Evolutionary conservation across 2,888 invertebrate species (phyloP), one percentile per base, ranked within the genome.

Genomic region (Neuroscelio doddi): DNA sequence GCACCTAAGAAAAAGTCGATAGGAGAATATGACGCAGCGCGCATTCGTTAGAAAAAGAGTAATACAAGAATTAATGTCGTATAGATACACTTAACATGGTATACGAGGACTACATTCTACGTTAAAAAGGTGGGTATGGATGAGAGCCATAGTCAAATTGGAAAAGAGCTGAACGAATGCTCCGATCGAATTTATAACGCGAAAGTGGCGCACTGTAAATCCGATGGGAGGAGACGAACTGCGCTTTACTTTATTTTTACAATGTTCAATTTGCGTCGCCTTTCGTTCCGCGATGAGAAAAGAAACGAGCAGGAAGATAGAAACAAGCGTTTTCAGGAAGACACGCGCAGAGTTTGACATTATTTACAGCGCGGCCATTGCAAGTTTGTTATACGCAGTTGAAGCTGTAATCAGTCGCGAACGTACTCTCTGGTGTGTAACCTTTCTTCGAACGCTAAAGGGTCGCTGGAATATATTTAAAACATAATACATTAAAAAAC

Each of bases 71-170:
- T 47, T 49, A 64, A 46, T 56, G 55, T 67, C 61, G 55, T 69
- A 73, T 59, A 64, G 36, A 66, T 70, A 71, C 70, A 75, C 69
- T 68, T 70, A 71, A 73, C 74, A 73, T 66, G 62, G 67, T 72
- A 58, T 73, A 69, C 64, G 68, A 68, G 62, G 52, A 57, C 59
- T 69, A 73, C 42, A 66, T 39, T 64, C 64, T 69, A 69, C 61
- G 44, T 63, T 52, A 30, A 56, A 29, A 65, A 64, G 58, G 56
- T 59, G 51, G 55, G 42, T 49, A 58, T 55, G 52, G 45, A 34
- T 42, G 45, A 42, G 32, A 32, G 42, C 12, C 15, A 29, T 41
- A 34, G 9, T 51, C 24, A 29, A 42, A 16, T 26, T 44, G 46
- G 44, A 51, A 49, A 44, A 17, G 50, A 49, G 47, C 27, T n/a